Conservation (phyloP, 2,797 vertebrate genomes). For the Labroides dimidiatus region DNA sequence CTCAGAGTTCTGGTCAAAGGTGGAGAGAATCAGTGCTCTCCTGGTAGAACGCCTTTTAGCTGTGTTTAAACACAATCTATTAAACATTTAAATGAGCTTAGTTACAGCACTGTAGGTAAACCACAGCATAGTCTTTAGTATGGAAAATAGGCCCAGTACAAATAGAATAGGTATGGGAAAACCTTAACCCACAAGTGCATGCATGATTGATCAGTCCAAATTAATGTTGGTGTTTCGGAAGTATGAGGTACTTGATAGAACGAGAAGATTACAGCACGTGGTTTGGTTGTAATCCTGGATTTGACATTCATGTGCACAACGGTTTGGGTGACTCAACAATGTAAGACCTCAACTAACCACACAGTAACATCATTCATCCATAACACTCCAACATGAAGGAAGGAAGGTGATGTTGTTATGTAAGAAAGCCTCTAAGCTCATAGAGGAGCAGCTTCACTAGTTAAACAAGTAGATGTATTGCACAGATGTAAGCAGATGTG, state of each 20-base stretch:
- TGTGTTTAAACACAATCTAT: slow-evolving; percentile 20
- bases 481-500: slow-evolving; percentile 62
- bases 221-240: not conserved
- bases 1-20: slow-evolving; percentile 52
- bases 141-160: slow-evolving; percentile 27
- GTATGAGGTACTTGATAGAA: too few species aligned
- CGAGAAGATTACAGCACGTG: not conserved
- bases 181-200: slow-evolving; percentile 3
- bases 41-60: slow-evolving; percentile 19
- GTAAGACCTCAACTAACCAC: slow-evolving; percentile 46
- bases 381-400: slow-evolving; percentile 30
- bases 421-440: slow-evolving; percentile 50
- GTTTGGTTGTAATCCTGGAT: slow-evolving; percentile 23
- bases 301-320: slow-evolving; percentile 33
- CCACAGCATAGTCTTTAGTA: slow-evolving; percentile 10
- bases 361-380: slow-evolving; percentile 53
- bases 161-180: slow-evolving; percentile 22
- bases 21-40: slow-evolving; percentile 61
- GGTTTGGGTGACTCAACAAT: slow-evolving; percentile 43
- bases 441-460: slow-evolving; percentile 11
- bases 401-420: slow-evolving; percentile 57
- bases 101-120: slow-evolving; percentile 31
- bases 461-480: slow-evolving; percentile 38
- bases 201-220: slow-evolving; percentile 1
- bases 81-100: slow-evolving; percentile 33